Percentiles rank a stretch among this genome's conserved stretches.
These are phyloP conservation scores for Chironomus tepperi DNA, from an alignment of 1,140 invertebrate genomes.

Conservation along the genomic window DNA sequence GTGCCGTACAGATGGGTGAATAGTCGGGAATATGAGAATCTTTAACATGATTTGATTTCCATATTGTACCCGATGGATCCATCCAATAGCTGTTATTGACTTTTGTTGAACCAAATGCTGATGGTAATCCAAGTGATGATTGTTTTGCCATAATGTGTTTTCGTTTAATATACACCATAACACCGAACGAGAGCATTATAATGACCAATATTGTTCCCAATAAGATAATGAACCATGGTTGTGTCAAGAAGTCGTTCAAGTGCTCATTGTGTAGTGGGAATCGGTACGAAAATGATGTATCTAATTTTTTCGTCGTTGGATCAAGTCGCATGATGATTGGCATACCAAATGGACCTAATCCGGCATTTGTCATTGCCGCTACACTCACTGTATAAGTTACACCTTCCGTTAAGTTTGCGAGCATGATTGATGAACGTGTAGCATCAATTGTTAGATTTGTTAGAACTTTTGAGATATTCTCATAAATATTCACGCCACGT, in stretches of 20 bases:
- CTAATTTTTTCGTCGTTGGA: slow-evolving; percentile 43
- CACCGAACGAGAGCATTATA: slow-evolving; percentile 58
- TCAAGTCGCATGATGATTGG: slow-evolving; percentile 57
- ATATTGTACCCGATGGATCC: slow-evolving; percentile 5
- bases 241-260: slow-evolving; percentile 46
- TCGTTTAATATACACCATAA: slow-evolving; percentile 50
- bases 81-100: slow-evolving; percentile 3
- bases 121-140: slow-evolving; percentile 29
- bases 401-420: slow-evolving; percentile 55
- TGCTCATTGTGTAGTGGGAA: slow-evolving; percentile 25
- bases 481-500: slow-evolving; percentile 37
- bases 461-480: slow-evolving; percentile 41
- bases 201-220: slow-evolving; percentile 60
- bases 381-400: slow-evolving; percentile 57
- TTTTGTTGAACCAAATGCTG: not conserved
- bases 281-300: slow-evolving; percentile 27
- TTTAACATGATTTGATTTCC: not conserved
- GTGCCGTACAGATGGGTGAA: not conserved
- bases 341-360: slow-evolving; percentile 59
- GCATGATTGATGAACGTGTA: slow-evolving; percentile 44
- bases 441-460: slow-evolving; percentile 54
- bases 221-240: slow-evolving; percentile 66
- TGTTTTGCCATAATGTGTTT: slow-evolving; percentile 49
- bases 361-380: slow-evolving; percentile 63
- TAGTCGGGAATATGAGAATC: not conserved